These are phyloP conservation scores for Malacosoma neustria DNA, from an alignment of 2,888 invertebrate genomes.

Conservation along the genomic window DNA sequence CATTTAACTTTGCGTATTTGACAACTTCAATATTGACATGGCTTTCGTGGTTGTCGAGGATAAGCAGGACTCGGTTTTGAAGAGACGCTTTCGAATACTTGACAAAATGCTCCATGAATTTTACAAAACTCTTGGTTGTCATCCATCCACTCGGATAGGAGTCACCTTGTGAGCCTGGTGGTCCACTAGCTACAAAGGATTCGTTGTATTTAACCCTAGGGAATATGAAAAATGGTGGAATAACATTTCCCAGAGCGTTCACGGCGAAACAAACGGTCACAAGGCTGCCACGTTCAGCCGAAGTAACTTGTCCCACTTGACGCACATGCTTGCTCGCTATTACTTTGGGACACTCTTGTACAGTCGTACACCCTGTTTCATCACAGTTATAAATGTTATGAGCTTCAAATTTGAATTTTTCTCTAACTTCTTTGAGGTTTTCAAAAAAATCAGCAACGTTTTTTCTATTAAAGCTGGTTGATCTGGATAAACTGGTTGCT, in stretches of 20 bases:
- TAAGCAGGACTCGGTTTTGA: conserved; percentile 16
- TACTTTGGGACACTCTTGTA: too few species aligned
- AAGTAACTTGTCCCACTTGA: too few species aligned
- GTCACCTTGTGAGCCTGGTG: conserved; percentile 13
- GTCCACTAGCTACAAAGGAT: conserved; percentile 16
- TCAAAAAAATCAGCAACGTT: conserved; percentile 17
- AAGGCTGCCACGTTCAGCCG: conserved; percentile 6
- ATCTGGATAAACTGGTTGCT: conserved; percentile 9
- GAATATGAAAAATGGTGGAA: conserved; percentile 5
- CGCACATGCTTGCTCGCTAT: too few species aligned
- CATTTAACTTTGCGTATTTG: conserved; percentile 16
- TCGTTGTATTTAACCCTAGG: conserved; percentile 13
- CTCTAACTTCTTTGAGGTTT: too few species aligned
- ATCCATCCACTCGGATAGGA: conserved; percentile 24
- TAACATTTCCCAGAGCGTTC: conserved; percentile 6
- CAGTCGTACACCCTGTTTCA: too few species aligned
- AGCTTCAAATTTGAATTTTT: too few species aligned
- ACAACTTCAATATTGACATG: conserved; percentile 24
- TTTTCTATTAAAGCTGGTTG: conserved; percentile 6
- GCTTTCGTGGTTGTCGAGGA: conserved; percentile 27
- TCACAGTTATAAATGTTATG: too few species aligned
- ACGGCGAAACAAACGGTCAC: conserved; percentile 6
- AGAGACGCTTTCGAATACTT: conserved; percentile 9
- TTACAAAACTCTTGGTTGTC: conserved; percentile 13
- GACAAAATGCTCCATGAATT: conserved; percentile 12